Evolutionary conservation across 2,888 invertebrate species (phyloP).

Genomic region (Eurois occulta): DNA sequence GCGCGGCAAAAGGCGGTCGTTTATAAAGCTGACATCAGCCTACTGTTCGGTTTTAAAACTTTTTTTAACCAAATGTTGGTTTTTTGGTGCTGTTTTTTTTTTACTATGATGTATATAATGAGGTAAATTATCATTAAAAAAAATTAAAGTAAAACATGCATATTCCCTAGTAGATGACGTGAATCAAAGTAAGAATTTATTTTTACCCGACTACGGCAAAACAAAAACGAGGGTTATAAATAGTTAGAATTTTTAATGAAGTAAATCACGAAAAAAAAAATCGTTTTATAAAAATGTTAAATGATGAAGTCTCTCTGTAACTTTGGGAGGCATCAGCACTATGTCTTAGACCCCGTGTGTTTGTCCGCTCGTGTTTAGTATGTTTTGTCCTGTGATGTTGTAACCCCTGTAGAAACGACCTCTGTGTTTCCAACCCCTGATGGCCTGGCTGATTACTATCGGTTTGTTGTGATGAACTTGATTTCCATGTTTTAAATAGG

Average conservation of each 20-base stretch:
- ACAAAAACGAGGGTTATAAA: neutral
- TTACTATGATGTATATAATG: too few species aligned
- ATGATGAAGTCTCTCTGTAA: constrained; percentile 38
- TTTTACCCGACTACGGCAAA: neutral
- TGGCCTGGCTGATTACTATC: constrained; percentile 60
- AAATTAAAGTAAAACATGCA: too few species aligned
- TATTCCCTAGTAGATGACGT: neutral
- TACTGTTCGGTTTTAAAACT: too few species aligned
- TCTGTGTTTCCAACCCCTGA: constrained; percentile 42
- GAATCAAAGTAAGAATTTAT: neutral
- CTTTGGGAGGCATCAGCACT: constrained; percentile 6
- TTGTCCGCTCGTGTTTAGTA: constrained; percentile 26
- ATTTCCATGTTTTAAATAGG: constrained; percentile 53
- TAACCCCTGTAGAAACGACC: constrained; percentile 26
- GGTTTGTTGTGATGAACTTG: constrained; percentile 37
- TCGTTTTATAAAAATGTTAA: neutral
- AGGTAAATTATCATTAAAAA: too few species aligned
- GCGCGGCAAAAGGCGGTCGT: too few species aligned
- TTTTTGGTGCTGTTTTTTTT: too few species aligned
- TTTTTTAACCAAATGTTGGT: too few species aligned
- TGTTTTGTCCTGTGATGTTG: constrained; percentile 40
- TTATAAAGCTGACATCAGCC: too few species aligned
- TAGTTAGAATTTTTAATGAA: neutral
- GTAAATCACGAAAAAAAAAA: neutral
- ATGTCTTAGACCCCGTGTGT: constrained; percentile 18